Percentiles rank a stretch among this genome's conserved stretches.
phyloP scores from a whole-genome alignment of 2,113 vertebrate species.

The Dicrurus megarhynchus region DNA sequence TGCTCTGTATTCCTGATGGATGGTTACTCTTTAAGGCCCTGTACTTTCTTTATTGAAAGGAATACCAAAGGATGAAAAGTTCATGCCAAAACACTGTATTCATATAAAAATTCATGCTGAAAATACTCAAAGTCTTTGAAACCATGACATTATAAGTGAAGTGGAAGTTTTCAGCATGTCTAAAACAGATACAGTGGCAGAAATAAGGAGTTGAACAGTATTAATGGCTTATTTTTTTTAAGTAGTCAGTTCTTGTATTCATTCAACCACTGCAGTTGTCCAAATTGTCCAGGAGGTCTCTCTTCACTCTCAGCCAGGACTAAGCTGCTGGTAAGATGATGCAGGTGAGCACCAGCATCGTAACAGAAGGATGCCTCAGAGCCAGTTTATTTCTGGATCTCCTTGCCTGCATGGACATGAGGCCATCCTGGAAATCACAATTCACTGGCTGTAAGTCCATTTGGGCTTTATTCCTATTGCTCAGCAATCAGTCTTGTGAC shows the following conservation, averaged over 20 bases:
- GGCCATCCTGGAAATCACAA: background rate
- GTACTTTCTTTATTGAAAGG: background rate
- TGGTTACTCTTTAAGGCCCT: background rate
- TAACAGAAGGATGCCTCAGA: background rate
- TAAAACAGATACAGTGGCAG: background rate
- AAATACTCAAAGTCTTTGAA: background rate
- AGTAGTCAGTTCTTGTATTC: background rate
- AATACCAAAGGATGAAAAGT: background rate
- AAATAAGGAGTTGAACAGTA: background rate
- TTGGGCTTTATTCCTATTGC: background rate
- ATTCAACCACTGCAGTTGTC: background rate
- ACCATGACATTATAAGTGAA: background rate
- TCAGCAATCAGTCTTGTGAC: background rate
- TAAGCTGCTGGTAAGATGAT: background rate
- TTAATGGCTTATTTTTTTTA: background rate
- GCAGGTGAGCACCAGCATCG: background rate
- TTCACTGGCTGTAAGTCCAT: accelerated
- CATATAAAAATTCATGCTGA: background rate
- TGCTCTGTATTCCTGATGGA: background rate
- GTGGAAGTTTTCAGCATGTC: background rate
- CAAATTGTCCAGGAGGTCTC: background rate
- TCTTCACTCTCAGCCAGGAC: background rate
- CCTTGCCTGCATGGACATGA: background rate
- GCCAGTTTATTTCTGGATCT: background rate
- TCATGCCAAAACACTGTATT: background rate